Evolutionary conservation across 2,888 invertebrate species (phyloP).

Genomic region (Sceliomorpha sp.): DNA sequence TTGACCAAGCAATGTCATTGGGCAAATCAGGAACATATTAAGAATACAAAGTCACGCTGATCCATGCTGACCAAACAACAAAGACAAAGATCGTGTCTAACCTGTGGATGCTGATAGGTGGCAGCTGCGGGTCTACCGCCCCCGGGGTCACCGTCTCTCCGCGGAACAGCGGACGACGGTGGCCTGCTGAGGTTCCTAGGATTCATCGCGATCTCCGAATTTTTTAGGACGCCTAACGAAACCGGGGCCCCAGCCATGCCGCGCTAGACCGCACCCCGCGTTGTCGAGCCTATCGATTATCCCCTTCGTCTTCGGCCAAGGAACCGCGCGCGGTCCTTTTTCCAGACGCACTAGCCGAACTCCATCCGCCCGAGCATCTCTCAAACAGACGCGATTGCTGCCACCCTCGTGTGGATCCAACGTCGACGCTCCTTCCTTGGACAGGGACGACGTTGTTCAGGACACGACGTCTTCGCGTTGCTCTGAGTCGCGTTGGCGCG

Average conservation of each 20-base stretch:
- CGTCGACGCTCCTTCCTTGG: not conserved
- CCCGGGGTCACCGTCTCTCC: conserved; percentile 30
- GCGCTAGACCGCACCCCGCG: conserved; percentile 65
- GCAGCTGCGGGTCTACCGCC: conserved; percentile 24
- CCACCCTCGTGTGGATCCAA: not conserved
- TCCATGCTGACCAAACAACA: too few relatives aligned
- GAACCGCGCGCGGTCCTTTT: conserved; percentile 14
- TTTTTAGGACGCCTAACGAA: conserved; percentile 62
- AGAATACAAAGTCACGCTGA: too few relatives aligned
- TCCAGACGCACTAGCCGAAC: conserved; percentile 27
- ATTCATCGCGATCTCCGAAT: conserved; percentile 73
- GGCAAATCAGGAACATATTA: too few relatives aligned
- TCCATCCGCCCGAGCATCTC: conserved; percentile 23
- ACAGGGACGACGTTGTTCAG: not conserved
- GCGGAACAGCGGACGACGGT: conserved; percentile 6
- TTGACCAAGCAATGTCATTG: too few relatives aligned
- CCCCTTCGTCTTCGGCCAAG: conserved; percentile 41
- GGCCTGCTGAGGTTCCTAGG: conserved; percentile 66
- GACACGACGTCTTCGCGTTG: not conserved
- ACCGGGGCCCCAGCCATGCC: conserved; percentile 71
- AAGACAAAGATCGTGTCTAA: too few relatives aligned
- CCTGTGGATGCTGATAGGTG: conserved; percentile 44
- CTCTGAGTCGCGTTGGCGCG: conserved; percentile 13
- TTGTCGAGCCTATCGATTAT: conserved; percentile 65
- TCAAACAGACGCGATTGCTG: not conserved